Conservation (phyloP, 2,113 vertebrate species). For the Symphodus melops region DNA sequence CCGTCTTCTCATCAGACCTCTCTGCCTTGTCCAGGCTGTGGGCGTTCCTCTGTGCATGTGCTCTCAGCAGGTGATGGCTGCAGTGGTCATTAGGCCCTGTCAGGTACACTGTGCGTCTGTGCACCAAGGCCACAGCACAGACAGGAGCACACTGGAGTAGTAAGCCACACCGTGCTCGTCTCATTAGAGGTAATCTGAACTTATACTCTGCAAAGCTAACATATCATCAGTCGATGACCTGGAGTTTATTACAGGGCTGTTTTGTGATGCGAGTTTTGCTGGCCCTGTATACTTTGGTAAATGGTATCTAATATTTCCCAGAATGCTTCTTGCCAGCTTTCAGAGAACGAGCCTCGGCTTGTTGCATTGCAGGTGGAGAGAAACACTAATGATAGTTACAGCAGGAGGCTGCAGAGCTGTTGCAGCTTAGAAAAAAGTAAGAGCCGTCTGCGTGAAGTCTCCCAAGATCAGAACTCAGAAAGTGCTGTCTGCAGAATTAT, state of each 20-base stretch:
- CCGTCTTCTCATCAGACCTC: constrained; percentile 7
- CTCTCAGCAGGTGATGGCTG: constrained; percentile 64
- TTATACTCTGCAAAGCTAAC: constrained; percentile 13
- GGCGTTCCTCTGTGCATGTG: constrained; percentile 13
- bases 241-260: constrained; percentile 11
- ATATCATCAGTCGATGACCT: constrained; percentile 24
- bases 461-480: too few relatives aligned
- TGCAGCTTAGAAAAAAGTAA: constrained; percentile 31
- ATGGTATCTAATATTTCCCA: constrained; percentile 41
- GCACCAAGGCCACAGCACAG: constrained; percentile 28
- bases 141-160: constrained; percentile 53
- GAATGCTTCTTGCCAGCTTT: constrained; percentile 55
- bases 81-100: constrained; percentile 62
- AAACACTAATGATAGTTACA: constrained; percentile 55
- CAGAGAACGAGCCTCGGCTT: constrained; percentile 52
- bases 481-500: neutral
- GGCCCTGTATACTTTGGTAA: constrained; percentile 13
- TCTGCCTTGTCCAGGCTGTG: constrained; percentile 10
- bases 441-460: neutral
- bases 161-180: constrained; percentile 58
- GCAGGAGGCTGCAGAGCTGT: constrained; percentile 13
- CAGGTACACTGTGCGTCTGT: constrained; percentile 37
- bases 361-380: constrained; percentile 51
- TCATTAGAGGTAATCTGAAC: constrained; percentile 55
- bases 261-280: constrained; percentile 15